Conservation (phyloP, 35 echinoderm and acorn worm species). For the Apostichopus japonicus region DNA sequence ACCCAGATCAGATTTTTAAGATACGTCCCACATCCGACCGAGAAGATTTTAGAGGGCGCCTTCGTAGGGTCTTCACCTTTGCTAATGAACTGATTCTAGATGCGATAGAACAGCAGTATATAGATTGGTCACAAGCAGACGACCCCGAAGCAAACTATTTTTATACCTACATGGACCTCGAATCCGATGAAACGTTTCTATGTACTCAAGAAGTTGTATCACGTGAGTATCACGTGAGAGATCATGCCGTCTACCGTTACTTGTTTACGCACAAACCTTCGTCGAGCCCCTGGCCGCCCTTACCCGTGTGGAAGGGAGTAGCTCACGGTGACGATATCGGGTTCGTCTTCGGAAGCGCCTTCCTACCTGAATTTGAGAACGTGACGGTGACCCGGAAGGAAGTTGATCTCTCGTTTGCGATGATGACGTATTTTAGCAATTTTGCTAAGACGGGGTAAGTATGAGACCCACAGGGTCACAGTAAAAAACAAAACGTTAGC, state of each 20-base stretch:
- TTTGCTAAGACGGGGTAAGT: constrained; percentile 82
- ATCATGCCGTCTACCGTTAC: constrained; percentile 61
- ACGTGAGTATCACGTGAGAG: constrained; percentile 47
- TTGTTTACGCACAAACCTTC: constrained; percentile 66
- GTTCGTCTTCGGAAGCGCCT: constrained; percentile 68
- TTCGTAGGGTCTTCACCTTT: neutral
- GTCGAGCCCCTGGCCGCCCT: neutral
- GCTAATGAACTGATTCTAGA: constrained; percentile 14
- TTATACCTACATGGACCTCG: constrained; percentile 34
- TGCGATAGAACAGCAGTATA: constrained; percentile 73
- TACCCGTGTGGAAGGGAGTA: constrained; percentile 52
- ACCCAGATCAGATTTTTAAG: constrained; percentile 35
- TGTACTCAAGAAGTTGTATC: constrained; percentile 61
- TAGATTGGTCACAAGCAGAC: constrained; percentile 67
- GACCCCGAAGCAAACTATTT: constrained; percentile 68
- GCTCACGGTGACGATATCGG: constrained; percentile 60
- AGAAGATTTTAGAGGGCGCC: neutral
- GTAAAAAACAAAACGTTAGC: no score
- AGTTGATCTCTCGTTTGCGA: constrained; percentile 38
- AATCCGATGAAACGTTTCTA: constrained; percentile 56
- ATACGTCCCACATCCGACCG: neutral
- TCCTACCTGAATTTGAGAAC: constrained; percentile 39
- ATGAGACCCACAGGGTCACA: neutral
- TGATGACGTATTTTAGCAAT: constrained; percentile 78
- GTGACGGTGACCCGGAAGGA: constrained; percentile 30